Base-by-base conservation (phyloP, 2,113 vertebrate genomes). In the Salminus brasiliensis region DNA sequence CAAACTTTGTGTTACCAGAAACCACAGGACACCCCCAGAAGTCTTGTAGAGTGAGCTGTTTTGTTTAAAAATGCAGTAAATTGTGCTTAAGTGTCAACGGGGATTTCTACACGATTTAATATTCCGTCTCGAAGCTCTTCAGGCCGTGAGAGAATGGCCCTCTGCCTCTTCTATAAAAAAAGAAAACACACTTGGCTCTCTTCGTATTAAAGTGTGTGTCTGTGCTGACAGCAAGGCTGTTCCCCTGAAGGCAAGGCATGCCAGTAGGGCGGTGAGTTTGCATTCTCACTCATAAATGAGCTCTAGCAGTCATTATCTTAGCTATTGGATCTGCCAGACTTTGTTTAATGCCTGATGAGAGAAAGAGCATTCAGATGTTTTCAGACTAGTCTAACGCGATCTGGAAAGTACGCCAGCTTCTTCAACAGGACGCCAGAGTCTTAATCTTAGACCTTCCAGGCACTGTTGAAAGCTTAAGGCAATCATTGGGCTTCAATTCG, bases 231-330 rank as follows among this genome's bases (percentile, higher is more conserved):
- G 34, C 18, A 66, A 72, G 60, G 67, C 47, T 16, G 15, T 47
- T 74, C 30, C 27, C 79, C 75, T 59, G 23, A 12, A 59, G 82
- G 73, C 52, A 18, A 60, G 36, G 30, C 72, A 72, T 32, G 65
- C 27, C 27, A 32, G 39, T 78, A n/a, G 41, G 76, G 27, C 63
- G 74, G 74, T 32, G 18, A 41, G 65, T 71, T 72, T 66, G 71
- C 47, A 57, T 78, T 74, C 53, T 72, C 39, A 25, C 29, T 49
- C 27, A 11, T 45, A 59, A 43, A 68, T 68, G 16, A 43, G 49
- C 29, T 77, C 29, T 41, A 27, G 41, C 9, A 57, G n/a, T n/a
- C 16, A 10, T 76, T 62, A 39, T 45, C 25, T 70, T 21, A 25
- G 39, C 55, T 57, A 27, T 45, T 9, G 16, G 18, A 49, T 21